These are phyloP conservation scores for Rhizoglyphus robini DNA, from an alignment of 1,140 invertebrate genomes.

Conservation along the genomic window DNA sequence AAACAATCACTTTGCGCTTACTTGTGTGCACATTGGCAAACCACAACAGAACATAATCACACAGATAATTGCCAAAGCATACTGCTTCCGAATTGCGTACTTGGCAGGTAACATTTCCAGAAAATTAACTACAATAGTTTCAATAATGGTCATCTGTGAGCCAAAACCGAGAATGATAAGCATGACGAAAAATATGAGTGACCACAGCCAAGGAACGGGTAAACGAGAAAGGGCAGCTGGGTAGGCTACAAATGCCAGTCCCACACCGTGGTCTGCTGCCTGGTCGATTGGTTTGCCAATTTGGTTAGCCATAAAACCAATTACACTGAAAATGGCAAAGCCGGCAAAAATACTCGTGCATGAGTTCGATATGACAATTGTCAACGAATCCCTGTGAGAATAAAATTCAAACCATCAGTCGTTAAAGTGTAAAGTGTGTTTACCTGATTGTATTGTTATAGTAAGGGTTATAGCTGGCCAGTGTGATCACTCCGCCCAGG, in stretches of 20 bases:
- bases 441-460: constrained; percentile 35
- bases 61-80: background rate
- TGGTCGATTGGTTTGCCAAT: constrained; percentile 28
- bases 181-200: constrained; percentile 1
- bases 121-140: constrained; percentile 30
- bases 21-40: constrained; percentile 36
- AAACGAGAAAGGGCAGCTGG: constrained; percentile 10
- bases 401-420: constrained; percentile 20
- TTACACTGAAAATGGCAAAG: constrained; percentile 34
- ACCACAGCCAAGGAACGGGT: background rate
- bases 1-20: constrained; percentile 6
- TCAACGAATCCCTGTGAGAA: constrained; percentile 37
- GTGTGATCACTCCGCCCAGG: constrained; percentile 67
- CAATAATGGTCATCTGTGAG: constrained; percentile 24
- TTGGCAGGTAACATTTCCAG: constrained; percentile 30
- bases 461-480: constrained; percentile 39
- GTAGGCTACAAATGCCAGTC: constrained; percentile 4
- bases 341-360: constrained; percentile 34
- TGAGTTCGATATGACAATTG: constrained; percentile 32
- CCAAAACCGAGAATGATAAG: background rate
- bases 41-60: constrained; percentile 32
- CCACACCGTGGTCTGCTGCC: constrained; percentile 28
- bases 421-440: background rate
- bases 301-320: constrained; percentile 36
- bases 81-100: background rate